Evolutionary conservation across 2,113 vertebrate genomes (phyloP), one percentile per base, ranked within the genome.

Genomic region (Dipodomys stephensi): DNA sequence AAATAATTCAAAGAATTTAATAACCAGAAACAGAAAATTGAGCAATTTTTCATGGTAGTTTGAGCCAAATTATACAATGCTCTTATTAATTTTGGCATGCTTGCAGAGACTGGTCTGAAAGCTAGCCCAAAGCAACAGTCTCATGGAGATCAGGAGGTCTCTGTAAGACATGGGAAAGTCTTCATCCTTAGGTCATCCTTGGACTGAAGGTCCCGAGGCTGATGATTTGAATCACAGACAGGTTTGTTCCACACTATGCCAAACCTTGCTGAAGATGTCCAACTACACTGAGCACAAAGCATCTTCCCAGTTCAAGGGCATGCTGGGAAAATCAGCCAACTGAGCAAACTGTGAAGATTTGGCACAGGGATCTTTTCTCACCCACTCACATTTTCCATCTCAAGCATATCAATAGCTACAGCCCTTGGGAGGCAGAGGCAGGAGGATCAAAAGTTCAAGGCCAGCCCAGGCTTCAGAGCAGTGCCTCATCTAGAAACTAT

Each of bases 1-100:
- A 76, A 94, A 88, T 22, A 18, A 90, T n/a, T 49, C 65, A 77
- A 91, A 92, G 95, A 85, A 83, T 87, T 46, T 44, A 76, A 79
- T 80, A 71, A 32, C 10, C 28, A 68, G 87, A 89, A 83, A 62
- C 44, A 87, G 72, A 90, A 91, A 94, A 85, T 62, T 57, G 57
- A 95, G 20, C 22, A 27, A 32, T 73, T 87, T 86, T 92, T 74
- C 69, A 88, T 39, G 83, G n/a, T 83, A 81, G 71, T 25, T 49
- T 80, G 60, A 91, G 73, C 30, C 89, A 81, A 96, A 62, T 62
- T 74, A 65, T 6, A 85, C 2, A 91, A 83, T 86, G 74, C 16
- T 87, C 60, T 73, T 57, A 0, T 65, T 67, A 69, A 85, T 76
- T 71, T 30, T 30, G 68, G 46, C 32, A 74, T 6, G 12, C 79